Conservation (phyloP, 2,113 vertebrate species). For the Speoplatyrhinus poulsoni region DNA sequence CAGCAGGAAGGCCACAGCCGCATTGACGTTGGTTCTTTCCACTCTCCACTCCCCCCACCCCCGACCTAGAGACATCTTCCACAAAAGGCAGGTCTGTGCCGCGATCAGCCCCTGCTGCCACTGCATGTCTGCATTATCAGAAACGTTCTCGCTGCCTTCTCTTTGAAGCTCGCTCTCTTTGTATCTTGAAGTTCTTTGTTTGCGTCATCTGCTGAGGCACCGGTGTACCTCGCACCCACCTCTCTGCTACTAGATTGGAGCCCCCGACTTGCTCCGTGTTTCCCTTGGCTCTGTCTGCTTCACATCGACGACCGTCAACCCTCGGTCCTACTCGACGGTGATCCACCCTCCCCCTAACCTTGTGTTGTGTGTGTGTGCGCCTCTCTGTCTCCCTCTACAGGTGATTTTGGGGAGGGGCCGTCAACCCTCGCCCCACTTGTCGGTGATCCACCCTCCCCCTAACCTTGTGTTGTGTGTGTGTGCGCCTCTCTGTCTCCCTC, state of each 20-base stretch:
- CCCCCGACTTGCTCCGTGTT: not conserved
- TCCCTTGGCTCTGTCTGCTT: not conserved
- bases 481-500: too few species aligned
- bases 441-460: not conserved
- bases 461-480: too few species aligned
- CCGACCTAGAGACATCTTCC: constrained; percentile 10
- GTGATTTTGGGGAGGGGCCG: too few species aligned
- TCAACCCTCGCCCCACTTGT: too few species aligned
- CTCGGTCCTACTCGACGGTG: not conserved
- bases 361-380: too few species aligned
- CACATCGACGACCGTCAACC: not conserved
- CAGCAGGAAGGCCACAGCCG: not conserved
- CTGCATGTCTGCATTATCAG: too few species aligned
- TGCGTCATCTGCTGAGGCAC: constrained; percentile 31
- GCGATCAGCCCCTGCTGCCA: too few species aligned
- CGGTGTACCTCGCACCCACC: constrained; percentile 16
- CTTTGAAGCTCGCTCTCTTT: constrained; percentile 50
- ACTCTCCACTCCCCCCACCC: not conserved
- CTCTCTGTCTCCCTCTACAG: too few species aligned
- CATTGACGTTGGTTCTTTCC: too few species aligned
- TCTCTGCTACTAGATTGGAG: not conserved
- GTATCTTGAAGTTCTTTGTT: constrained; percentile 28
- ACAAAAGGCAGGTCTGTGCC: too few species aligned
- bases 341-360: not conserved
- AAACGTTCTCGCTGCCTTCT: not conserved